A percentile compares a stretch with the other conserved stretches of the same genome.
phyloP scores from a whole-genome alignment of 2,797 vertebrate species.

The Myotis pilosus region DNA sequence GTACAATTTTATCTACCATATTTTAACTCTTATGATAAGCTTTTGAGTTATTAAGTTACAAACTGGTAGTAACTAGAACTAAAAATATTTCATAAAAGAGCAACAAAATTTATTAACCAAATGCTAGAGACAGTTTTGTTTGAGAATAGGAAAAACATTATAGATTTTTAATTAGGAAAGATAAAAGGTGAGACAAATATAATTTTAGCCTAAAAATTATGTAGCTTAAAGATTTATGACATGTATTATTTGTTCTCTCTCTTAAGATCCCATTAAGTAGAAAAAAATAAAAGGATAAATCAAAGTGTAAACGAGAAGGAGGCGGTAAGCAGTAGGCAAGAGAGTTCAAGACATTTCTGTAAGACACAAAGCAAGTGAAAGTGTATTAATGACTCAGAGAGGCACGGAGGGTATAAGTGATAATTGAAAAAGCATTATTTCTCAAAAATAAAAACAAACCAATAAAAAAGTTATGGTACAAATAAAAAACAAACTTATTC shows the following conservation, averaged over 20 bases:
- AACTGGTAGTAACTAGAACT: neutral
- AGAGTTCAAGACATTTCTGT: neutral
- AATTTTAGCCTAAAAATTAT: neutral
- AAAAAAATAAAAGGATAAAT: neutral
- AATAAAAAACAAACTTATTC: neutral
- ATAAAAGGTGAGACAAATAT: conserved; percentile 26
- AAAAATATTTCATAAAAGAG: conserved; percentile 32
- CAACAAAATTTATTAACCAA: conserved; percentile 1
- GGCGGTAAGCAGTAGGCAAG: neutral
- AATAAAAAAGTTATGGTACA: neutral
- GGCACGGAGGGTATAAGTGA: neutral
- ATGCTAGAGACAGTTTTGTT: neutral
- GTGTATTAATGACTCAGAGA: neutral
- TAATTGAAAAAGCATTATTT: neutral
- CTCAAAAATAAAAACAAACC: neutral
- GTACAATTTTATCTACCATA: neutral
- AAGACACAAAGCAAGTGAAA: neutral
- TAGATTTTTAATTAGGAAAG: conserved; percentile 35
- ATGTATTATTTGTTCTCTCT: conserved; percentile 14
- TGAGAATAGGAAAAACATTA: conserved; percentile 8
- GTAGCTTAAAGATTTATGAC: neutral
- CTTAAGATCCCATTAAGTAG: neutral
- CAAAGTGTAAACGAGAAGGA: neutral
- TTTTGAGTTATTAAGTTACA: conserved; percentile 17
- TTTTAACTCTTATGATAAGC: conserved; percentile 11